Evolutionary conservation across 2,113 vertebrate species (phyloP).

Genomic region (Cinclus mexicanus): DNA sequence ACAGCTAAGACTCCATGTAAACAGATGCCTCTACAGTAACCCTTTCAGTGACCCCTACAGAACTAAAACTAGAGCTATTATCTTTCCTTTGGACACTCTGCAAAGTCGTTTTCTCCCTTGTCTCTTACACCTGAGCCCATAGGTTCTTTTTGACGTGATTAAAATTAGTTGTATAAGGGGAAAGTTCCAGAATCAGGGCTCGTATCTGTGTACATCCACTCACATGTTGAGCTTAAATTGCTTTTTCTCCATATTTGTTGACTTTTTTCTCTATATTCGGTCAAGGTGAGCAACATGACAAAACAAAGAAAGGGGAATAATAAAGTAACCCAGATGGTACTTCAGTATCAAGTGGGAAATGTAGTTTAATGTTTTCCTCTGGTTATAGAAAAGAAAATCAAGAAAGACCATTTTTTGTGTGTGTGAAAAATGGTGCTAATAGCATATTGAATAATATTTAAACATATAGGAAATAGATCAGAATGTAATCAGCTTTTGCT

Average conservation of each 20-base stretch:
- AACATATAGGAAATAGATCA: constrained; percentile 2
- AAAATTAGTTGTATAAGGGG: not conserved
- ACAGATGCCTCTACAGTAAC: not conserved
- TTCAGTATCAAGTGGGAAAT: not conserved
- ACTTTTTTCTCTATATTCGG: not conserved
- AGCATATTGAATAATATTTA: not conserved
- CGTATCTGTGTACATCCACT: not conserved
- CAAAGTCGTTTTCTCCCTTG: not conserved
- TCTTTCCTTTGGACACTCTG: not conserved
- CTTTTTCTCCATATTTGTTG: not conserved
- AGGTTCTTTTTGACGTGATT: not conserved
- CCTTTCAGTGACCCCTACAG: not conserved
- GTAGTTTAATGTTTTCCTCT: not conserved
- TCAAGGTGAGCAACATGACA: not conserved
- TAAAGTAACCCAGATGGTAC: not conserved
- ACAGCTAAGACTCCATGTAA: not conserved
- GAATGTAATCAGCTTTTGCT: constrained; percentile 9
- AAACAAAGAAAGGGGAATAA: not conserved
- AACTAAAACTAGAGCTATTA: constrained; percentile 14
- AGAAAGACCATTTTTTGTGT: not conserved
- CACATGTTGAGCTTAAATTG: not conserved
- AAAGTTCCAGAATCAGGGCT: not conserved
- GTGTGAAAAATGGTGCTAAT: not conserved
- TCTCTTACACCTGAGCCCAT: not conserved
- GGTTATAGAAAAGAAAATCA: not conserved